These are phyloP conservation scores for Hyles vespertilio DNA, from an alignment of 1,140 invertebrate species.

Conservation along the genomic window DNA sequence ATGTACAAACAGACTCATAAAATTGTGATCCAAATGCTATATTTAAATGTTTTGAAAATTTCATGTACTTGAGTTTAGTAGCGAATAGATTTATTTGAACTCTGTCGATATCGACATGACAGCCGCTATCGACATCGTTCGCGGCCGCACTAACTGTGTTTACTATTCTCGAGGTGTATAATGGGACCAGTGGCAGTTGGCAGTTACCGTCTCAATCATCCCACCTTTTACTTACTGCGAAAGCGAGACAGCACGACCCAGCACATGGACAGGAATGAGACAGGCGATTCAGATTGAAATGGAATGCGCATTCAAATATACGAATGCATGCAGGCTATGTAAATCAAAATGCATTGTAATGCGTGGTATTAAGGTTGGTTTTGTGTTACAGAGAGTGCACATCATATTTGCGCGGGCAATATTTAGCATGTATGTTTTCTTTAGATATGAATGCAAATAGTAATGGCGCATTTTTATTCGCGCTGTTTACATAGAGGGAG, in stretches of 20 bases:
- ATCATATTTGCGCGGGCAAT: slow-evolving; percentile 44
- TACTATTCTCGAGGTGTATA: slow-evolving; percentile 60
- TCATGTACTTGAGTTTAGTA: no score
- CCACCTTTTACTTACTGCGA: slow-evolving; percentile 64
- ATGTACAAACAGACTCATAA: no score
- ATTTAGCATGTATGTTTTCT: slow-evolving; percentile 75
- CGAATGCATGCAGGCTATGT: slow-evolving; percentile 14
- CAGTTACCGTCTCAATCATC: slow-evolving; percentile 71
- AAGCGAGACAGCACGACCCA: slow-evolving; percentile 35
- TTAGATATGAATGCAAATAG: slow-evolving; percentile 75
- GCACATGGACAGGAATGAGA: slow-evolving; percentile 26
- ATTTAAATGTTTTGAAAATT: no score
- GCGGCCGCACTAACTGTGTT: slow-evolving; percentile 43
- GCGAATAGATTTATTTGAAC: no score
- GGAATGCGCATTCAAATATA: slow-evolving; percentile 43
- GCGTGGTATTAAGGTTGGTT: slow-evolving; percentile 15
- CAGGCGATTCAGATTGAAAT: slow-evolving; percentile 43
- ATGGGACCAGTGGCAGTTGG: slow-evolving; percentile 72
- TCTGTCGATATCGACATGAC: background rate
- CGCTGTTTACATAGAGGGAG: slow-evolving; percentile 72
- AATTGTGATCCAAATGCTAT: no score
- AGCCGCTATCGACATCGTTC: slow-evolving; percentile 26
- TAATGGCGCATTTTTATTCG: slow-evolving; percentile 74
- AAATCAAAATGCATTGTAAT: slow-evolving; percentile 17
- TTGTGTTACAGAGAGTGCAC: slow-evolving; percentile 9